Conservation (phyloP, 2,888 invertebrate species). For the Itoplectis maculator region DNA sequence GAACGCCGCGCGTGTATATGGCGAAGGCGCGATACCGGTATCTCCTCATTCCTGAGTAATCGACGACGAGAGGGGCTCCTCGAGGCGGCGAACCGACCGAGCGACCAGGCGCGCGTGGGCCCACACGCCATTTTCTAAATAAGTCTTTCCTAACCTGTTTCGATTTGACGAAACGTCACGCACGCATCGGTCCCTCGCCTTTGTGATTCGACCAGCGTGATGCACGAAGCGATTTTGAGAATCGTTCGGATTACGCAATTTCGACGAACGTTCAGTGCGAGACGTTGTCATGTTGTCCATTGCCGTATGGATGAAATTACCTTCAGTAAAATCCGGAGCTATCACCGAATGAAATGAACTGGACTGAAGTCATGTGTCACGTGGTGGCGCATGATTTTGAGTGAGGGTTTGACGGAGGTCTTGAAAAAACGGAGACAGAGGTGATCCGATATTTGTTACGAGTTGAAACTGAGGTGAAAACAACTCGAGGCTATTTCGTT, state of each 20-base stretch:
- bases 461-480: too few relatives aligned
- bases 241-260: background rate
- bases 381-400: background rate
- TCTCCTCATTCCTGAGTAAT: conserved; percentile 84
- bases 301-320: too few relatives aligned
- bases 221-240: background rate
- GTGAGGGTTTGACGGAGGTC: background rate
- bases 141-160: conserved; percentile 70
- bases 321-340: too few relatives aligned
- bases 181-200: conserved; percentile 14
- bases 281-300: too few relatives aligned
- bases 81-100: conserved; percentile 74
- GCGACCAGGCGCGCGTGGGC: conserved; percentile 28
- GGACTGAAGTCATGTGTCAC: too few relatives aligned
- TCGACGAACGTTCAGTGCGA: too few relatives aligned
- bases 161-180: conserved; percentile 69
- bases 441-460: background rate
- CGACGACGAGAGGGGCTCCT: conserved; percentile 76
- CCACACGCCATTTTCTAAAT: conserved; percentile 82
- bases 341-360: too few relatives aligned
- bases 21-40: conserved; percentile 82
- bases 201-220: conserved; percentile 30
- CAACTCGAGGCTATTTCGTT: too few relatives aligned
- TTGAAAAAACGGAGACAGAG: background rate
- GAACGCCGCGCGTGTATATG: conserved; percentile 65